Evolutionary conservation across 2,888 invertebrate species (phyloP).

Genomic region (Theodoxus fluviatilis): DNA sequence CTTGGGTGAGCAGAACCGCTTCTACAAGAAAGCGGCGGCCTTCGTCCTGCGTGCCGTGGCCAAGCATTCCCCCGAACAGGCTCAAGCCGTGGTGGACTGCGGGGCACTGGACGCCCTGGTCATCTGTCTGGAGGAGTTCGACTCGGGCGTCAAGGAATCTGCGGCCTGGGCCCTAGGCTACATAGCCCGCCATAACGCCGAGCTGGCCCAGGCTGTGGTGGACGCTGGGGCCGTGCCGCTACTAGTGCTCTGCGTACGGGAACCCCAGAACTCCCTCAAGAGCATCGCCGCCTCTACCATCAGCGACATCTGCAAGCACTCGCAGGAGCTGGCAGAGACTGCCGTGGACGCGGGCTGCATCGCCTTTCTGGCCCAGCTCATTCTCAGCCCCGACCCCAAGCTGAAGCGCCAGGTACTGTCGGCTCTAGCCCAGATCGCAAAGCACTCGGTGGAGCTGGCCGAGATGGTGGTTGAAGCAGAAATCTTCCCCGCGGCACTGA

Average conservation of each 20-base stretch:
- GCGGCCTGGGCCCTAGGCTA: conserved; percentile 84
- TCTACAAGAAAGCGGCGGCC: conserved; percentile 80
- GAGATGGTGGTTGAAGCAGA: conserved; percentile 82
- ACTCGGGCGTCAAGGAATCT: conserved; percentile 81
- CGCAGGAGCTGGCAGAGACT: conserved; percentile 75
- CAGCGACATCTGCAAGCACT: conserved; percentile 80
- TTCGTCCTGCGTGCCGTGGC: conserved; percentile 79
- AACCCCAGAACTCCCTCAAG: conserved; percentile 80
- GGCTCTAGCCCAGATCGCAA: conserved; percentile 78
- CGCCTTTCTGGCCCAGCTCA: conserved; percentile 75
- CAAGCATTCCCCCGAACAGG: conserved; percentile 78
- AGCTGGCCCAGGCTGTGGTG: conserved; percentile 76
- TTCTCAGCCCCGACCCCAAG: conserved; percentile 78
- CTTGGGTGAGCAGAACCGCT: conserved; percentile 70
- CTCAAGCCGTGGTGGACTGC: conserved; percentile 73
- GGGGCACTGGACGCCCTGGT: conserved; percentile 79
- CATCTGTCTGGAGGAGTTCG: conserved; percentile 81
- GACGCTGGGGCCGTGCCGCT: conserved; percentile 78
- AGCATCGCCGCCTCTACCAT: conserved; percentile 79
- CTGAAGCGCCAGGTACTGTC: conserved; percentile 79
- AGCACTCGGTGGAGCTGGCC: conserved; percentile 78
- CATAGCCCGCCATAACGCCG: conserved; percentile 76
- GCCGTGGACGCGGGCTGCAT: conserved; percentile 81
- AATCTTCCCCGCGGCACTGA: conserved; percentile 76
- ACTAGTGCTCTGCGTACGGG: conserved; percentile 78